Evolutionary conservation across 1,140 invertebrate genomes (phyloP), one percentile per base, ranked within the genome.

Genomic region (Eciton burchellii): DNA sequence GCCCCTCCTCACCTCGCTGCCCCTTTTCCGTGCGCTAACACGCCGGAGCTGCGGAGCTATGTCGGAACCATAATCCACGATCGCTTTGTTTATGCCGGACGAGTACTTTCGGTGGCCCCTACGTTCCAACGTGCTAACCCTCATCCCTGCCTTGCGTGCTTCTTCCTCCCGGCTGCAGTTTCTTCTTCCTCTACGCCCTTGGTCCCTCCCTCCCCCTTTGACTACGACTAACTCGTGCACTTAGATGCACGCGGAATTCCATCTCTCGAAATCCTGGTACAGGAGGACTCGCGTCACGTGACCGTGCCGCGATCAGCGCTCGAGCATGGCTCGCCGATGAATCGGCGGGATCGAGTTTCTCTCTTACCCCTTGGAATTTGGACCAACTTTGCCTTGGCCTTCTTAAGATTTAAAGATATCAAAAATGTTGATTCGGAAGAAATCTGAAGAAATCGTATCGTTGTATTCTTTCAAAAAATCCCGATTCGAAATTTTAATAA

Each of bases 161-260:
- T 83, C 81, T 77, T 81, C 52, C 65, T 68, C 63, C 29, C 47
- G 62, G 12, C 6, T 26, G 35, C 2, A 35, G 6, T 35, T 35
- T 35, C 35, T 35, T 35, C 35, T 35, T n/a, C 59, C 66, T 59
- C 54, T 1, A 14, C 47, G 3, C 1, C 11, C 24, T 3, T n/a
- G 35, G 35, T 62, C 59, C 6, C 19, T 26, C 19, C 21, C 35
- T 19, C 52, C 59, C 12, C 16, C 41, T 43, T 21, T 35, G 84
- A 72, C 86, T 84, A 77, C 77, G 86, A 83, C 82, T 87, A 86
- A 87, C 86, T 86, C 82, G 82, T 87, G 86, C 86, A 84, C 81
- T 84, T 87, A 76, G 86, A 57, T 84, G 85, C 85, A 88, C 76
- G 86, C 85, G 86, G 86, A 88, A 88, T 88, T 88, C 86, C 86